Evolutionary conservation across 2,797 vertebrate species (phyloP), one percentile per base, ranked within the genome.

Genomic region (Scomberomorus guttatus): DNA sequence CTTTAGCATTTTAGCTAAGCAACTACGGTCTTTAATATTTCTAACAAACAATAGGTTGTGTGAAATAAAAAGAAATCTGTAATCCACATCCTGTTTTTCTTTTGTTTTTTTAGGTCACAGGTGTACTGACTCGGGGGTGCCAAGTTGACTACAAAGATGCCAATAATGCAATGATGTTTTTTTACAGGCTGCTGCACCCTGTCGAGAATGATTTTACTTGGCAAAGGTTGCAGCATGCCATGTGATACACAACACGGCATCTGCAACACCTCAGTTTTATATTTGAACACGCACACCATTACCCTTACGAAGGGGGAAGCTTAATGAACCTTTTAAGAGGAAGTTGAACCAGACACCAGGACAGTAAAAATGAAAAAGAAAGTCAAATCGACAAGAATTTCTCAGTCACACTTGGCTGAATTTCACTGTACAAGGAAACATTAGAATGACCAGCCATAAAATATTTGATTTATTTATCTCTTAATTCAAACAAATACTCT

Each of bases 381-480:
- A 70, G 9, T 59, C 1, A 69, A 29, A 52, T 9, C 20, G 29
- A 18, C 29, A 9, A 10, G 1, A 32, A 22, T 24, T 8, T 29
- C 18, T 58, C 29, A 20, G 6, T 29, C 11, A 1, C 7, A 10
- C 5, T n/a, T 44, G 24, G 8, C 25, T 65, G 4, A 42, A 75
- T 56, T 86, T 77, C 42, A 85, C 14, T 27, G 32, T 25, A 17
- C 57, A 90, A 90, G 46, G 48, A 91, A 87, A 84, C 66, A 82
- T 89, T 83, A 80, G 70, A 89, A 84, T 92, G 84, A 87, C 87
- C 87, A 91, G 88, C 88, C 89, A 91, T 92, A 93, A 95, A 94
- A 92, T 94, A 94, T 91, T 90, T 25, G 62, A 92, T 95, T 95
- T 93, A 95, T 94, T 94, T 81, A 82, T 88, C 92, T 92, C 86